These are phyloP conservation scores for Microcebus lehilahytsara DNA, from an alignment of 2,113 vertebrate species.

Conservation along the genomic window DNA sequence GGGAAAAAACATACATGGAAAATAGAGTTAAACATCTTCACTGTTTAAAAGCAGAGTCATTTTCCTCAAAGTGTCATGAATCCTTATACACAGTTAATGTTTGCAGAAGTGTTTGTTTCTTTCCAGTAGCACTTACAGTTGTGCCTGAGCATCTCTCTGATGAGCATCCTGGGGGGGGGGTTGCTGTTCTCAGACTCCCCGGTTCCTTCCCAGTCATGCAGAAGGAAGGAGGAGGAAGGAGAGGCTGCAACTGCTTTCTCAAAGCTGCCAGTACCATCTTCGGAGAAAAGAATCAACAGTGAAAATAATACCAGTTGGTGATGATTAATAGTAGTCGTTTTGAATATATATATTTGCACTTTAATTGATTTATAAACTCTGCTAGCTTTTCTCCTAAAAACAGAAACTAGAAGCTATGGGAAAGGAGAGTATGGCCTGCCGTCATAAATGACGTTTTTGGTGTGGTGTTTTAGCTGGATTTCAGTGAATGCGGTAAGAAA, in stretches of 20 bases:
- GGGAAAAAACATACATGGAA: not conserved
- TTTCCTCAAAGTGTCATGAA: not conserved
- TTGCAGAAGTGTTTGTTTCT: not conserved
- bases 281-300: slow-evolving; percentile 11
- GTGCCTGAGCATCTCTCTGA: not conserved
- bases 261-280: not conserved
- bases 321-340: slow-evolving; percentile 11
- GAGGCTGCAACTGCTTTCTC: not conserved
- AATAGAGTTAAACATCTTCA: not conserved
- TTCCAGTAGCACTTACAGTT: not conserved
- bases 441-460: not conserved
- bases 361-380: slow-evolving; percentile 35
- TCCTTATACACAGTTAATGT: not conserved
- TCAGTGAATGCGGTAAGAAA: not conserved
- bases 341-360: not conserved
- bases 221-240: not conserved
- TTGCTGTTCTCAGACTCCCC: not conserved
- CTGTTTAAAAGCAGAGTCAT: not conserved
- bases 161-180: not conserved
- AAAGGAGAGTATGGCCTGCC: not conserved
- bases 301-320: not conserved
- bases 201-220: not conserved
- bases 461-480: not conserved
- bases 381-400: slow-evolving; percentile 18
- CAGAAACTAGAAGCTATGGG: not conserved